Percentiles rank a stretch among this genome's conserved stretches.
Evolutionary conservation across 1,140 invertebrate genomes (phyloP).

Genomic region (Daktulosphaira vitifoliae): DNA sequence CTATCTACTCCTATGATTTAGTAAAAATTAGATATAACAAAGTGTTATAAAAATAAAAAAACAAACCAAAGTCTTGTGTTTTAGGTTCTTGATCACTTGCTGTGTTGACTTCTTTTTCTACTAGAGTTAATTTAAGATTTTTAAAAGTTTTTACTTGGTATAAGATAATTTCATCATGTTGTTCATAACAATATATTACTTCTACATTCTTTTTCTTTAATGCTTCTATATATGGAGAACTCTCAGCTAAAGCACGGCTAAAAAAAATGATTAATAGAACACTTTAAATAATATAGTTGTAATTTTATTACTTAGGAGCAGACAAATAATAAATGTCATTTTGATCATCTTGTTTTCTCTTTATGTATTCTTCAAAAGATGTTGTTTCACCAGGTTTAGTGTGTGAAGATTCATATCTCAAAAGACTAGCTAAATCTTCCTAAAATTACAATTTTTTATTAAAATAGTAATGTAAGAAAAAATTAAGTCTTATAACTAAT

Average conservation of each 20-base stretch:
- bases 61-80: slow-evolving; percentile 46
- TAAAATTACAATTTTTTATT: slow-evolving; percentile 44
- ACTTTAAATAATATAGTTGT: background rate
- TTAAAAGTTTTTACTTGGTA: slow-evolving; percentile 82
- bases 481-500: background rate
- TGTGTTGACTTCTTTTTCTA: slow-evolving; percentile 88
- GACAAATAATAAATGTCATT: slow-evolving; percentile 88
- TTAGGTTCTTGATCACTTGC: slow-evolving; percentile 52
- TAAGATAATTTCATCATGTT: slow-evolving; percentile 90
- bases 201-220: slow-evolving; percentile 78
- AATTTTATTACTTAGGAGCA: slow-evolving; percentile 65
- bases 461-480: slow-evolving; percentile 23
- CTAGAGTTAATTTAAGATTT: slow-evolving; percentile 68
- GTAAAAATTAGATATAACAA: background rate
- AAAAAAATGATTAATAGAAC: slow-evolving; percentile 39
- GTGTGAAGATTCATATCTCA: slow-evolving; percentile 87
- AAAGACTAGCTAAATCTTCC: slow-evolving; percentile 84
- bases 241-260: slow-evolving; percentile 80
- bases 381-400: slow-evolving; percentile 61
- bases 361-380: slow-evolving; percentile 75
- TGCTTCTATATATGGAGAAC: slow-evolving; percentile 90
- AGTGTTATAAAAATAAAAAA: slow-evolving; percentile 37
- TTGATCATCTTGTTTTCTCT: slow-evolving; percentile 63
- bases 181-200: slow-evolving; percentile 91
- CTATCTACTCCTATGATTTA: slow-evolving; percentile 52